Evolutionary conservation across 2,888 invertebrate genomes (phyloP).

Genomic region (Athrips mouffetella): DNA sequence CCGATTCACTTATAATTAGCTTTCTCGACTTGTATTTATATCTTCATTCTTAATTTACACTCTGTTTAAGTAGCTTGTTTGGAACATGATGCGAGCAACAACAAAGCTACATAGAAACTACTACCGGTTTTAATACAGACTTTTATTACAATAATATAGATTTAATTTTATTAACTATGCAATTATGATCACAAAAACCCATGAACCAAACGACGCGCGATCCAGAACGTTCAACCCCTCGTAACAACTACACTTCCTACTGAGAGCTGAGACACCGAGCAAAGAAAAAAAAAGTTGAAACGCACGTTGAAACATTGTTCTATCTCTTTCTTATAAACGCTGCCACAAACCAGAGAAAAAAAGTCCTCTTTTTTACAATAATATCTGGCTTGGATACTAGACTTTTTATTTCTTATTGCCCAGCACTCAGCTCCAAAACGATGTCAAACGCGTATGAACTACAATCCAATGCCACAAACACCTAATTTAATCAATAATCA

Average conservation of each 20-base stretch:
- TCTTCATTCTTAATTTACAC: constrained; percentile 27
- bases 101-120: constrained; percentile 43
- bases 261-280: constrained; percentile 18
- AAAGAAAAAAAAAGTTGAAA: too few relatives aligned
- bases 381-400: background rate
- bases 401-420: background rate
- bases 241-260: constrained; percentile 59
- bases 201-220: constrained; percentile 70
- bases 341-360: background rate
- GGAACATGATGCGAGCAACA: constrained; percentile 31
- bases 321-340: background rate
- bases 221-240: constrained; percentile 54
- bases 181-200: constrained; percentile 74
- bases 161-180: constrained; percentile 68
- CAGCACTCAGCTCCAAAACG: constrained; percentile 26
- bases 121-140: constrained; percentile 58
- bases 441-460: constrained; percentile 39
- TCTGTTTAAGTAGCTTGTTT: constrained; percentile 7
- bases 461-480: constrained; percentile 71
- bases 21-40: constrained; percentile 50
- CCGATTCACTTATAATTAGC: constrained; percentile 39
- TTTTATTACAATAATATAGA: constrained; percentile 62
- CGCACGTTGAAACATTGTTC: too few relatives aligned
- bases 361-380: background rate
- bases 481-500: constrained; percentile 78